Conservation (phyloP, 23 tunicate genomes). For the Trididemnum clinides region DNA sequence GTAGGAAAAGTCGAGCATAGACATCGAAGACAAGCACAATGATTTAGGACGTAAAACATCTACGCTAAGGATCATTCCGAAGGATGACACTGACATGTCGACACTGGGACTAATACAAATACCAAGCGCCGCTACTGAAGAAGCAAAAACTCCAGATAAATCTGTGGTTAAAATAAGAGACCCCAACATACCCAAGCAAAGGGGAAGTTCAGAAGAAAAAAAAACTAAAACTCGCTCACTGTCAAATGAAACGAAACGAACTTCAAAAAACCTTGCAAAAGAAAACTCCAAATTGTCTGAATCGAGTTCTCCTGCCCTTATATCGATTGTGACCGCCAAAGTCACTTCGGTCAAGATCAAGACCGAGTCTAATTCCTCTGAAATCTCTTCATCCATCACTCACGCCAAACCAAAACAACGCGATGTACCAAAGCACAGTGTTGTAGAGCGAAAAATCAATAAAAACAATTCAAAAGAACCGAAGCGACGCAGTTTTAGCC, state of each 20-base stretch:
- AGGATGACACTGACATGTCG: constrained; percentile 74
- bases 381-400: constrained; percentile 24
- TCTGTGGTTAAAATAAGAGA: background rate
- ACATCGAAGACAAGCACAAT: background rate
- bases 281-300: too few relatives aligned
- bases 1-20: too few relatives aligned
- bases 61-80: constrained; percentile 48
- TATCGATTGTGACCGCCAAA: too few relatives aligned
- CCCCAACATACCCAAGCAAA: background rate
- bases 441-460: background rate
- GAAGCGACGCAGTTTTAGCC: constrained; percentile 48
- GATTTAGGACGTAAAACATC: constrained; percentile 21
- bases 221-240: background rate
- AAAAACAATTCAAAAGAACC: background rate
- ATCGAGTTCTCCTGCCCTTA: too few relatives aligned
- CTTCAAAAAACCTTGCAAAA: background rate
- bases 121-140: constrained; percentile 58
- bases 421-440: background rate
- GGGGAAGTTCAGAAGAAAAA: background rate
- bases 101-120: constrained; percentile 64
- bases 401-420: background rate
- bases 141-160: background rate
- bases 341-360: too few relatives aligned
- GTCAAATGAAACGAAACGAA: background rate
- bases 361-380: too few relatives aligned